Conservation (phyloP, 2,113 vertebrate species). For the Morone chrysops region DNA sequence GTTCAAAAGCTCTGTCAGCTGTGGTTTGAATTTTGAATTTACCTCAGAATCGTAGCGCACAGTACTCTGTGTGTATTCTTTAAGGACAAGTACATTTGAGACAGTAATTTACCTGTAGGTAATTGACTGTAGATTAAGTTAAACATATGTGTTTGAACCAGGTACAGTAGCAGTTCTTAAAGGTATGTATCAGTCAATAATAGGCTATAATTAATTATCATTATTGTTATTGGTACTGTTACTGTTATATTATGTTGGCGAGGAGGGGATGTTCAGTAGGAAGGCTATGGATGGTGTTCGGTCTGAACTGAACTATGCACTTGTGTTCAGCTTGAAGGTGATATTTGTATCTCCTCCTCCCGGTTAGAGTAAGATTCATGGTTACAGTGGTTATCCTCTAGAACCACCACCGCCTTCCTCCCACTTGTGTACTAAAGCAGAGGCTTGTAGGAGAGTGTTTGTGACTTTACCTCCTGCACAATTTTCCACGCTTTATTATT, state of each 20-base stretch:
- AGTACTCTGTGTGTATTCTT: background rate
- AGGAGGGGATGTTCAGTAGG: background rate
- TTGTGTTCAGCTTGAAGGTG: conserved; percentile 13
- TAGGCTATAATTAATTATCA: background rate
- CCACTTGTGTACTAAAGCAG: conserved; percentile 38
- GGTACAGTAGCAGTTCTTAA: background rate
- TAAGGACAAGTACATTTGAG: background rate
- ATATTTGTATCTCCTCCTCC: conserved; percentile 40
- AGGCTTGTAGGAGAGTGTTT: conserved; percentile 51
- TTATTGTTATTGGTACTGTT: background rate
- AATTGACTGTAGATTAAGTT: background rate
- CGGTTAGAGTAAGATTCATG: conserved; percentile 19
- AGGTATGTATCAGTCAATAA: background rate
- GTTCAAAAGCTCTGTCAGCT: conserved; percentile 24
- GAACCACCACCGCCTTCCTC: conserved; percentile 32
- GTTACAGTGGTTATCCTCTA: conserved; percentile 13
- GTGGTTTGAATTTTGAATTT: conserved; percentile 10
- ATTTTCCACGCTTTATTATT: conserved; percentile 49
- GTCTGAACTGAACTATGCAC: background rate
- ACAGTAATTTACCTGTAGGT: background rate
- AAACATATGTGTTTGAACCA: no score
- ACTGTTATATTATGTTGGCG: background rate
- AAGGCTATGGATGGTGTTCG: background rate
- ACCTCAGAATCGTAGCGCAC: background rate
- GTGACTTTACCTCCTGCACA: conserved; percentile 39